phyloP scores from a whole-genome alignment of 2,888 invertebrate genomes.

The Diaperis boleti region DNA sequence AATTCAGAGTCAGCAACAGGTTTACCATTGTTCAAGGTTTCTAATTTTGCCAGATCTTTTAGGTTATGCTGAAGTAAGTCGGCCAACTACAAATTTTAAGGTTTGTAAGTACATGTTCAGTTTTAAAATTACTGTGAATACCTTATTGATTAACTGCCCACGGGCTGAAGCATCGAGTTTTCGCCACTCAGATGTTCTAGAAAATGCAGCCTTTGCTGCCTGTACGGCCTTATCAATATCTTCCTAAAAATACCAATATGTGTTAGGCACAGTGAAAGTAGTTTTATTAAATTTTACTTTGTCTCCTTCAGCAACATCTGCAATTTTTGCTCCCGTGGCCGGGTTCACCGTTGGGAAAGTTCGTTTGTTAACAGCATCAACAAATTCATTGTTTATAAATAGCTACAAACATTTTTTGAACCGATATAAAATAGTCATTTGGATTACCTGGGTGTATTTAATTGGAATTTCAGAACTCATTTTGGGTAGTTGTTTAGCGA shows the following conservation, averaged over 20 bases:
- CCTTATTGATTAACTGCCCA: constrained; percentile 77
- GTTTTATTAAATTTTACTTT: constrained; percentile 70
- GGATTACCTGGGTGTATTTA: constrained; percentile 35
- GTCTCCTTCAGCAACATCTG: constrained; percentile 85
- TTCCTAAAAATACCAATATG: constrained; percentile 72
- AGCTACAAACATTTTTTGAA: constrained; percentile 70
- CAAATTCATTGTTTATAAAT: constrained; percentile 86
- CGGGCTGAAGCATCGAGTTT: constrained; percentile 85
- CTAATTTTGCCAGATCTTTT: constrained; percentile 79
- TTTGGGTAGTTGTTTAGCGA: neutral
- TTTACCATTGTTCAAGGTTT: constrained; percentile 86
- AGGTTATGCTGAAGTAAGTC: constrained; percentile 83
- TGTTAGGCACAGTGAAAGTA: no score
- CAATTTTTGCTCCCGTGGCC: constrained; percentile 79
- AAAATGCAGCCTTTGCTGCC: constrained; percentile 84
- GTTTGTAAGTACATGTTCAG: no score
- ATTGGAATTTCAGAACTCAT: constrained; percentile 15
- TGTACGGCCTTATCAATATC: constrained; percentile 85
- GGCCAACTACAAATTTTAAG: constrained; percentile 69
- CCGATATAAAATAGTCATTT: neutral
- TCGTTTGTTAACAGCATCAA: constrained; percentile 85
- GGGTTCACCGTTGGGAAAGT: constrained; percentile 91
- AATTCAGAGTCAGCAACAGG: constrained; percentile 71
- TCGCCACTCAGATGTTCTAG: constrained; percentile 81
- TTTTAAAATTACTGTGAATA: constrained; percentile 13